Conservation (phyloP, 2,113 vertebrate genomes). For the Tragelaphus buxtoni region DNA sequence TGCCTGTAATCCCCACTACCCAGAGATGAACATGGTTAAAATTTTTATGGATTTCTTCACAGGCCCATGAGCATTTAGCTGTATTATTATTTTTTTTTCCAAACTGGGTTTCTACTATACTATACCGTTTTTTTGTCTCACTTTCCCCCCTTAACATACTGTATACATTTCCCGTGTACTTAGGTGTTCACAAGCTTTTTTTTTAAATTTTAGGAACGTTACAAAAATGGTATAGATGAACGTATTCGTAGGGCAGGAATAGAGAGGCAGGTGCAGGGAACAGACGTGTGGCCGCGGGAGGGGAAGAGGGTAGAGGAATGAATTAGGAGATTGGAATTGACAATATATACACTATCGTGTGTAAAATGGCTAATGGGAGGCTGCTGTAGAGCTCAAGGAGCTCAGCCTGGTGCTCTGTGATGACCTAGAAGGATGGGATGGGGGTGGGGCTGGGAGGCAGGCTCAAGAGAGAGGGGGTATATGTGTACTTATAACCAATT, state of each 20-base stretch:
- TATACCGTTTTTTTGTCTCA: not conserved
- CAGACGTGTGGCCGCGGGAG: not conserved
- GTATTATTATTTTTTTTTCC: constrained; percentile 27
- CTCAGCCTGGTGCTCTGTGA: not conserved
- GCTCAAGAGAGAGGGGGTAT: not conserved
- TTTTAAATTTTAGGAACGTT: not conserved
- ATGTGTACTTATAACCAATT: not conserved
- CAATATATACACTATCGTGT: not conserved
- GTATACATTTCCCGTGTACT: not conserved
- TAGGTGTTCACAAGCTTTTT: not conserved
- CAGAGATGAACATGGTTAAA: constrained; percentile 49
- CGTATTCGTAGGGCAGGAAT: not conserved
- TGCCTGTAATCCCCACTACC: not conserved
- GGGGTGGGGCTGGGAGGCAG: not conserved
- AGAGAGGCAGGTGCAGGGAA: not conserved
- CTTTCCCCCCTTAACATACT: not conserved
- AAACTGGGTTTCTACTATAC: constrained; percentile 20
- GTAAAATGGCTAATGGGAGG: not conserved
- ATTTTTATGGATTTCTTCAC: constrained; percentile 50
- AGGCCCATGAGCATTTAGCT: constrained; percentile 41
- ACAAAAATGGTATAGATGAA: not conserved
- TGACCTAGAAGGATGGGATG: not conserved
- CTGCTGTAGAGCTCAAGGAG: not conserved
- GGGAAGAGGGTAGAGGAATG: not conserved
- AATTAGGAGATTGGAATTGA: not conserved